A percentile compares a stretch with the other conserved stretches of the same genome.
Evolutionary conservation across 2,888 invertebrate genomes (phyloP).

Genomic region (Drosophila melanosoma): DNA sequence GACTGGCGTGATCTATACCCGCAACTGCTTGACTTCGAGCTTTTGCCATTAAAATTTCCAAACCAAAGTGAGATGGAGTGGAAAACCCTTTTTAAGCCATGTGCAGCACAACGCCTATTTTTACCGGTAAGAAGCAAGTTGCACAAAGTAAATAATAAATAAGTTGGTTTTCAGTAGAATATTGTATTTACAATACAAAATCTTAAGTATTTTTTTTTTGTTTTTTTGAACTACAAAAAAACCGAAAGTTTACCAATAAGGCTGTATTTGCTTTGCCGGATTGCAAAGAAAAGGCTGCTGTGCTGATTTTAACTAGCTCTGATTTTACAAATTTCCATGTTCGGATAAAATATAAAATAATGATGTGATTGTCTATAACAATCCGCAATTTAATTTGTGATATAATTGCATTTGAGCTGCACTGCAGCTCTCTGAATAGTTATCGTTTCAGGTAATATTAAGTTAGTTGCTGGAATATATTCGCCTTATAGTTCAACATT

Average conservation of each 20-base stretch:
- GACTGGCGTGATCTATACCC: constrained; percentile 90
- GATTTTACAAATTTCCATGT: too few relatives aligned
- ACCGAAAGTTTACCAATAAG: too few relatives aligned
- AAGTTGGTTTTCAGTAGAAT: not conserved
- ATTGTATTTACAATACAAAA: not conserved
- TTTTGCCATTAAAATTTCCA: constrained; percentile 93
- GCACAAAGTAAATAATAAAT: not conserved
- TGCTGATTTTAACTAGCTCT: too few relatives aligned
- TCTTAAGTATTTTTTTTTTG: not conserved
- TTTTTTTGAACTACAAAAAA: not conserved
- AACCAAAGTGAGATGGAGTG: constrained; percentile 90
- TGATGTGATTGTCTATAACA: too few relatives aligned
- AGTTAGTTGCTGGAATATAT: not conserved
- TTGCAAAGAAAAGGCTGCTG: too few relatives aligned
- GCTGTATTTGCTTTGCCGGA: too few relatives aligned
- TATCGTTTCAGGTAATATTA: not conserved
- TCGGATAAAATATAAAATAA: too few relatives aligned
- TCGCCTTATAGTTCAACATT: too few relatives aligned
- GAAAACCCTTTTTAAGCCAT: constrained; percentile 96
- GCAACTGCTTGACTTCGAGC: constrained; percentile 89
- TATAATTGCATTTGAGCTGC: too few relatives aligned
- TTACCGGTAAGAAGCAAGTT: constrained; percentile 90
- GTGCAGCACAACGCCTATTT: constrained; percentile 97
- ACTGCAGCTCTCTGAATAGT: not conserved
- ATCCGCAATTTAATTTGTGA: too few relatives aligned